phyloP scores from a whole-genome alignment of 1,140 invertebrate genomes.

The Zaprionus inermis region DNA sequence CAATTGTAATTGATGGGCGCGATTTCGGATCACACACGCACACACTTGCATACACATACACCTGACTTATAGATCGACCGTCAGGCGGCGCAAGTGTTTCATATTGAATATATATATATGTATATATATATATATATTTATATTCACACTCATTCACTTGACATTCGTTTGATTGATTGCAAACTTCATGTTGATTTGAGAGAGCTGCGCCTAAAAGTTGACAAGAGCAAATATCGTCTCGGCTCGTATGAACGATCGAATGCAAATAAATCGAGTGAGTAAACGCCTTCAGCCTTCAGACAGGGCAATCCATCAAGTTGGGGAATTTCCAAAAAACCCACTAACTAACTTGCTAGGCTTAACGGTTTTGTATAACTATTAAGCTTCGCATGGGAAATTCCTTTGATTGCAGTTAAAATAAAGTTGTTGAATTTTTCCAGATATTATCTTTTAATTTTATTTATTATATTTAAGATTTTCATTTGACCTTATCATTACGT shows the following conservation, averaged over 20 bases:
- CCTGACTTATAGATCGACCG: slow-evolving; percentile 47
- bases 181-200: slow-evolving; percentile 21
- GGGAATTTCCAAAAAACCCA: slow-evolving; percentile 11
- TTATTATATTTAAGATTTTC: too few relatives aligned
- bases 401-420: background rate
- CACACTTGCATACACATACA: slow-evolving; percentile 7
- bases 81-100: slow-evolving; percentile 22
- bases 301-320: slow-evolving; percentile 10
- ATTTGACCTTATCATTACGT: too few relatives aligned
- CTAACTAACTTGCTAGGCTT: background rate
- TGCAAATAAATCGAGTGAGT: slow-evolving; percentile 30
- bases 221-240: slow-evolving; percentile 34
- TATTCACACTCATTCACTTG: background rate
- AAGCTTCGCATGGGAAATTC: background rate
- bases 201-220: slow-evolving; percentile 46
- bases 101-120: background rate
- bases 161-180: slow-evolving; percentile 29
- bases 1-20: slow-evolving; percentile 73
- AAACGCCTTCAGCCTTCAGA: background rate
- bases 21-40: slow-evolving; percentile 20
- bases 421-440: background rate
- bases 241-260: slow-evolving; percentile 24
- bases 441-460: too few relatives aligned
- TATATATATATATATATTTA: background rate
- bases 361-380: background rate